Base-by-base conservation (phyloP, 2,888 invertebrate genomes). In the Acrocyrtus sp. region DNA sequence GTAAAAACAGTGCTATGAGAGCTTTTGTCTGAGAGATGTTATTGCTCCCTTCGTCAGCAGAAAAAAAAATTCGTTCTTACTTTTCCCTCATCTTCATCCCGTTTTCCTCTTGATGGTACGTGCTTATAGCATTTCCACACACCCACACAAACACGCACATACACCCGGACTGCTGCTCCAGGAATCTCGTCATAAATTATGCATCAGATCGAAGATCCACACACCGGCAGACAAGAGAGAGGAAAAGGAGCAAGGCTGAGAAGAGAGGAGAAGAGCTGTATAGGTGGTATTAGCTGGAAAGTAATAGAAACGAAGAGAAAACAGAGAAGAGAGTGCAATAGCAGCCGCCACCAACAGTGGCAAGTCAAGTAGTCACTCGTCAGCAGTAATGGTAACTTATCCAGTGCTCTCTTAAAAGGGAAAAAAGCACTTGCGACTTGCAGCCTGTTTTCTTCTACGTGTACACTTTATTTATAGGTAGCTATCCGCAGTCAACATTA, bases 161-260 rank as follows among this genome's bases (percentile, higher is more conserved):
- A 51, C 45, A 57, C 41, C 21, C 17, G 47, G 53, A 50, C 34
- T 65, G 39, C 43, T 22, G 57, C 58, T 39, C 47, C 53, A 26
- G 47, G 63, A 63, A 75, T 75, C 70, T 66, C 70, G 74, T 75
- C 74, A 75, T 75, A 75, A 75, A 75, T 75, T 75, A 75, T 75
- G 74, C 74, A 75, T 75, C 74, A 75, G 70, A 75, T 75, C 74
- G 72, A 72, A 75, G 74, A 70, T 75, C 70, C 62, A 61, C 68
- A 53, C n/a, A n/a, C 43, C 48, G 43, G 43, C 43, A 39, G 41
- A 24, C 3, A 51, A 22, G 22, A 24, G 3, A 22, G 21, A 50
- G 24, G 19, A n/a, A n/a, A 54, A 63, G 39, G 21, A 39, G 48
- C 3, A 62, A 51, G 50, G 27, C 19, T 19, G 24, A 19, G 39